Conservation (phyloP, 37 sponge, comb jelly and placozoan species). For the Cliona cf. orientalis region DNA sequence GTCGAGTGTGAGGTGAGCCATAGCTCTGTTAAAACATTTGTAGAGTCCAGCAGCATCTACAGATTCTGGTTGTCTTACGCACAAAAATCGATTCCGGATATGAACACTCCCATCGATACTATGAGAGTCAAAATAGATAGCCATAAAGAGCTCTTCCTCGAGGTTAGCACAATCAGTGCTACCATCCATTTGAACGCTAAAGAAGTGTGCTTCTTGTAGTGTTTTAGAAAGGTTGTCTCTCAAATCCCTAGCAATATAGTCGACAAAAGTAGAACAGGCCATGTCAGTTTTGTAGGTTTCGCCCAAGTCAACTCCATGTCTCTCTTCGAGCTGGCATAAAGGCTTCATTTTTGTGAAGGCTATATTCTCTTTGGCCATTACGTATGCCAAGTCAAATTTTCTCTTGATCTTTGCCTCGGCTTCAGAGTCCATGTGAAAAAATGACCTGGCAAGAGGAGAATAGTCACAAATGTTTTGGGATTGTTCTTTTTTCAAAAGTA, state of each 20-base stretch:
- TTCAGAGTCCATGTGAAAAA: neutral
- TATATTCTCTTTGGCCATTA: conserved; percentile 47
- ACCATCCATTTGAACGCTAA: too few species aligned
- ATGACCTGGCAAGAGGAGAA: conserved; percentile 15
- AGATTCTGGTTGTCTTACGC: too few species aligned
- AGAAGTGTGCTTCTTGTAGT: too few species aligned
- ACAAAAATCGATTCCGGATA: too few species aligned
- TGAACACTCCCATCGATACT: too few species aligned
- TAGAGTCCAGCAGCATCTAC: too few species aligned
- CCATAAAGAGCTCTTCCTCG: too few species aligned
- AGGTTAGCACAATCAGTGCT: too few species aligned
- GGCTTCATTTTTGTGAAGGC: conserved; percentile 49
- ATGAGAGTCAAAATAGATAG: too few species aligned
- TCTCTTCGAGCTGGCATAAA: conserved; percentile 57
- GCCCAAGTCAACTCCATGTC: conserved; percentile 55
- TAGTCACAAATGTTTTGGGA: neutral
- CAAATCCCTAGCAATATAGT: neutral
- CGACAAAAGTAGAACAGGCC: conserved; percentile 33
- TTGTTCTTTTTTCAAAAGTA: conserved; percentile 22
- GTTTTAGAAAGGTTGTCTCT: neutral
- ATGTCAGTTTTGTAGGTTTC: conserved; percentile 38
- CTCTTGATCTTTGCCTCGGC: neutral
- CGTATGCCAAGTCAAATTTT: conserved; percentile 53
- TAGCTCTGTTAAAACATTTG: too few species aligned
- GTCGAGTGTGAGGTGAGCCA: too few species aligned